Conservation (phyloP, 1,140 invertebrate genomes). For the Arctopsyche grandis region DNA sequence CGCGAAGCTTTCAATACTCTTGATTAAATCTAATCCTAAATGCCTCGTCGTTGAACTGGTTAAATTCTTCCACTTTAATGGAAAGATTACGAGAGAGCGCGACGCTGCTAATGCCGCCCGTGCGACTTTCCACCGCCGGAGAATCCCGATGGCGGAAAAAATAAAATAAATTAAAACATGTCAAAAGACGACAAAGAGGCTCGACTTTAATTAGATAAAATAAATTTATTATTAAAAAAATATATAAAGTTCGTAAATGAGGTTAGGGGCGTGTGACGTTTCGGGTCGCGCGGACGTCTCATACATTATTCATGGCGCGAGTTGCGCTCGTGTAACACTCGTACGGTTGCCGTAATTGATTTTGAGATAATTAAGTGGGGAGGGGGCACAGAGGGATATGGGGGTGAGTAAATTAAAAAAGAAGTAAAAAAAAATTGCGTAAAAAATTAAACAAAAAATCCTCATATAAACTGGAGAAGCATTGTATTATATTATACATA, state of each 20-base stretch:
- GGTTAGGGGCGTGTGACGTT: conserved; percentile 4
- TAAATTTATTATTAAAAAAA: background rate
- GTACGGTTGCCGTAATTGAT: conserved; percentile 16
- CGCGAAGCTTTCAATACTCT: conserved; percentile 36
- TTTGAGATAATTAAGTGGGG: conserved; percentile 11
- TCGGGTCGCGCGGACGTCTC: background rate
- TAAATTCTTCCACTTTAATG: conserved; percentile 41
- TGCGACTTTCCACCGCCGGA: background rate
- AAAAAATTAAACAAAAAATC: too few species aligned
- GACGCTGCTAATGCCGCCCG: background rate
- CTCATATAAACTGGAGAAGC: too few species aligned
- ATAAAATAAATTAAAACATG: background rate
- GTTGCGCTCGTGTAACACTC: conserved; percentile 12
- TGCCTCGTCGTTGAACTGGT: conserved; percentile 16
- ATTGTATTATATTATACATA: too few species aligned
- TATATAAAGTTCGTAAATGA: background rate
- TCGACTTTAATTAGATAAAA: background rate
- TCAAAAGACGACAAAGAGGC: background rate
- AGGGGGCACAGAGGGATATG: too few species aligned
- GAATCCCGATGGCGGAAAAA: background rate
- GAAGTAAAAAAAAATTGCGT: too few species aligned
- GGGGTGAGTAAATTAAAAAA: too few species aligned
- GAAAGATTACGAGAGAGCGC: conserved; percentile 27
- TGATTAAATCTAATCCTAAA: conserved; percentile 40
- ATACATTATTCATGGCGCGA: conserved; percentile 18